Base-by-base conservation (phyloP, 2,888 invertebrate species). In the Nomada fucata region DNA sequence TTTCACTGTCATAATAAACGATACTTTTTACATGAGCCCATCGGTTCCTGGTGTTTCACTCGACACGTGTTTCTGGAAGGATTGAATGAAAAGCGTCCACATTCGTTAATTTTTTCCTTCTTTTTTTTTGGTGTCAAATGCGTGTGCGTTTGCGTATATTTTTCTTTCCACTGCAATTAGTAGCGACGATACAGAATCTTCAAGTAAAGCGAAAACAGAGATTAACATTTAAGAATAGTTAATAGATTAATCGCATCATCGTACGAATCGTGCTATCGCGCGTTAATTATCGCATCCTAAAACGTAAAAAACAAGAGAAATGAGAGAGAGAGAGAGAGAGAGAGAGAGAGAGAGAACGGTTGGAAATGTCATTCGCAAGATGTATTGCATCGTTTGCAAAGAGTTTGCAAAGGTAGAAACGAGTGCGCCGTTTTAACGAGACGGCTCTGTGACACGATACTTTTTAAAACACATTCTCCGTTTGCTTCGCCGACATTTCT, bases 211-310 rank as follows among this genome's bases (percentile, higher is more conserved):
- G 77, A 85, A 88, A 86, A 89, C 80, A 85, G 87, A 86, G 79
- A 86, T 86, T 87, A 88, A 88, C 89, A 87, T 87, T 86, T 90
- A 86, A 90, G 87, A 85, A 88, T 89, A 88, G 91, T 93, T 93
- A 93, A 92, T 92, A 91, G 90, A 92, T 92, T 92, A 92, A 92
- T 92, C 84, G 90, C 89, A 91, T 90, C 91, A 91, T 80, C 81
- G 86, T 89, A 88, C 84, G 82, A 76, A 72, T 72, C 81, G 80
- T 82, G 72, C 72, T 79, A 69, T 83, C 81, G 83, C 82, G 84
- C 84, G 52, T 70, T 70, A 70, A 60, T 82, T 86, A 90, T 87
- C 79, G 84, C 81, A 82, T 84, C 80, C 47, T 88, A 79, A 72
- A 86, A 84, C 74, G 72, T 85, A 86, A 80, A 88, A 83, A 79